Evolutionary conservation across 2,888 invertebrate genomes (phyloP).

Genomic region (Diarsia rubi): DNA sequence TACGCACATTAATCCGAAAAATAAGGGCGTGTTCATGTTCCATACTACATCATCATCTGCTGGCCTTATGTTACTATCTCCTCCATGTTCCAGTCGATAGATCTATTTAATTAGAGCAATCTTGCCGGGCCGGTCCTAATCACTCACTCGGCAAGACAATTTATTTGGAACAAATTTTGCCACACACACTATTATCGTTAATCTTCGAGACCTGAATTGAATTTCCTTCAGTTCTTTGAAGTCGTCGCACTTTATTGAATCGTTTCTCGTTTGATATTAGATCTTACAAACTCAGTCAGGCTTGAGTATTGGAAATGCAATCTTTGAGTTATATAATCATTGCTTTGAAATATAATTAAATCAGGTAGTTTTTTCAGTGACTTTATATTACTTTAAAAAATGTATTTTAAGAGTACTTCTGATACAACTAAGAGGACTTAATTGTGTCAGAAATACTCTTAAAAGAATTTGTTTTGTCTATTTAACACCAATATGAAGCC

Average conservation of each 20-base stretch:
- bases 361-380: neutral
- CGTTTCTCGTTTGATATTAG: conserved; percentile 21
- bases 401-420: no score
- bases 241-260: conserved; percentile 15
- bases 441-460: neutral
- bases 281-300: neutral
- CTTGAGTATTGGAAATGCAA: neutral
- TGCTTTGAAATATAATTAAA: neutral
- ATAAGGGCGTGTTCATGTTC: no score
- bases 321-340: neutral
- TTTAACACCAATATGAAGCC: neutral
- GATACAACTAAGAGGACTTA: neutral
- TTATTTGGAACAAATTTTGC: conserved; percentile 56
- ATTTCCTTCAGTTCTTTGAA: conserved; percentile 43
- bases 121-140: conserved; percentile 45
- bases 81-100: conserved; percentile 22
- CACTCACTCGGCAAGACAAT: conserved; percentile 56
- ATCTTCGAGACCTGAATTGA: conserved; percentile 46
- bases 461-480: no score
- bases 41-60: neutral
- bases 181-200: conserved; percentile 56
- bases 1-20: no score
- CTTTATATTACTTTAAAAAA: neutral
- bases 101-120: conserved; percentile 61
- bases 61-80: conserved; percentile 9